Conservation (phyloP, 2,113 vertebrate genomes). For the Triplophysa dalaica region DNA sequence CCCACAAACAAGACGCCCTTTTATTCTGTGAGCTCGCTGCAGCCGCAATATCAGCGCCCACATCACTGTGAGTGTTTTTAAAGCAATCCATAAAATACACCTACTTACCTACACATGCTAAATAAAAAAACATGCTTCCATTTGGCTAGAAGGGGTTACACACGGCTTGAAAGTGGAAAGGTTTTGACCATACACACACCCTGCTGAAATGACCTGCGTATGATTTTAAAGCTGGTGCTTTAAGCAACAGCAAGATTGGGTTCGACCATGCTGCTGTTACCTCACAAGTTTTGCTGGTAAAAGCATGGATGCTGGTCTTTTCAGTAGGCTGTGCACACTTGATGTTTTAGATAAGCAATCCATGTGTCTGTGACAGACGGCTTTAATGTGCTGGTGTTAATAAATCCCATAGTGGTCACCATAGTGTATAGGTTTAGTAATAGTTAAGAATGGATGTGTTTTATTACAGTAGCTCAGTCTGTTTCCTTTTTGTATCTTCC, state of each 20-base stretch:
- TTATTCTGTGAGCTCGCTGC: neutral
- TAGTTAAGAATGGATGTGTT: constrained; percentile 34
- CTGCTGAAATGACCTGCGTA: neutral
- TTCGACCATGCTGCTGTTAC: too few species aligned
- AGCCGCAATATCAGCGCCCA: neutral
- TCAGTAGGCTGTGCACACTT: neutral
- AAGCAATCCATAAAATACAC: neutral
- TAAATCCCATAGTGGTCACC: neutral
- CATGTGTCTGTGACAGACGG: neutral
- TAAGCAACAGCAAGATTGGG: too few species aligned
- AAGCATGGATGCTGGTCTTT: too few species aligned
- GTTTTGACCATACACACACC: neutral
- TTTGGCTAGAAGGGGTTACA: constrained; percentile 1
- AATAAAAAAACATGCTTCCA: neutral
- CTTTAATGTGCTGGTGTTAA: neutral
- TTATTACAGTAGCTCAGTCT: constrained; percentile 39
- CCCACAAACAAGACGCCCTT: constrained; percentile 24
- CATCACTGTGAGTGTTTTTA: neutral
- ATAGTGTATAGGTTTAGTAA: neutral
- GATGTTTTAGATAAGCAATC: neutral
- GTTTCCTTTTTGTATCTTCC: constrained; percentile 38
- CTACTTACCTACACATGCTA: too few species aligned
- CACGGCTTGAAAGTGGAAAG: constrained; percentile 30
- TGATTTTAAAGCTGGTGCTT: too few species aligned
- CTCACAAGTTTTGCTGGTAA: too few species aligned